Evolutionary conservation across 1,140 invertebrate species (phyloP).

Genomic region (Apis mellifera): Amel_HAv3.1 CM009934.2:10522501-10523000

Average conservation of each 20-base stretch:
- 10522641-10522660: no score
- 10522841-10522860: background rate
- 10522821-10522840: background rate
- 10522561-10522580: no score
- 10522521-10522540: no score
- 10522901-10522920: background rate
- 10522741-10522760: background rate
- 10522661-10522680: no score
- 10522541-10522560: no score
- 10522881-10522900: background rate
- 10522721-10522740: background rate
- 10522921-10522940: background rate
- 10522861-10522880: background rate
- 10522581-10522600: no score
- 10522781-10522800: background rate
- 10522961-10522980: background rate
- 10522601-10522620: no score
- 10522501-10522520: no score
- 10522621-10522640: no score
- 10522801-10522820: background rate
- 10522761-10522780: background rate
- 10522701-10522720: background rate
- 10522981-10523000: background rate
- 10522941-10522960: background rate
- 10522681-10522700: background rate